These are phyloP conservation scores for Amphipyra tragopoginis DNA, from an alignment of 2,888 invertebrate genomes.

Conservation along the genomic window DNA sequence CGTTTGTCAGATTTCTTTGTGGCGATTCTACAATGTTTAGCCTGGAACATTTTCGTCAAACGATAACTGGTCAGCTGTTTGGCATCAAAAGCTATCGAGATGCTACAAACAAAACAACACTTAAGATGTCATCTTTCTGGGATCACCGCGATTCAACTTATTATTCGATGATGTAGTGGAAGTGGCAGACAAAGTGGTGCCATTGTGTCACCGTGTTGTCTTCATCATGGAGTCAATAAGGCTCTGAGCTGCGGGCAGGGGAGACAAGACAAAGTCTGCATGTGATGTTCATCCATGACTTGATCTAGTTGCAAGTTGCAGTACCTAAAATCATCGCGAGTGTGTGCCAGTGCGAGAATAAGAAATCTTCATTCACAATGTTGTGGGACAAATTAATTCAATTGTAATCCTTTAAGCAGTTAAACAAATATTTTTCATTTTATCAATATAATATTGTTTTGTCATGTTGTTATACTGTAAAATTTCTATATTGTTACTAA, in stretches of 20 bases:
- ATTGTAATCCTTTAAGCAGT: constrained; percentile 31
- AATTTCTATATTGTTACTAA: constrained; percentile 49
- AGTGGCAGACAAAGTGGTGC: constrained; percentile 33
- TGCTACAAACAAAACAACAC: constrained; percentile 33
- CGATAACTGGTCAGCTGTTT: constrained; percentile 32
- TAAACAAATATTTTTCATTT: constrained; percentile 18
- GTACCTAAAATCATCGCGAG: constrained; percentile 62
- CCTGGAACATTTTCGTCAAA: constrained; percentile 35
- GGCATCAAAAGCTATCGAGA: constrained; percentile 39
- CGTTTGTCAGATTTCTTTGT: constrained; percentile 36
- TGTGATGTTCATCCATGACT: constrained; percentile 52
- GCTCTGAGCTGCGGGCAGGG: constrained; percentile 43
- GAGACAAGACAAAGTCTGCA: constrained; percentile 47
- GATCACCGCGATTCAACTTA: constrained; percentile 36
- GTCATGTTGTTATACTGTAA: constrained; percentile 46
- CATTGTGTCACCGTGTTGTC: constrained; percentile 42
- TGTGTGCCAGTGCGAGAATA: constrained; percentile 61
- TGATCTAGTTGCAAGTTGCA: constrained; percentile 44
- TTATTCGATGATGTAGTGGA: constrained; percentile 46
- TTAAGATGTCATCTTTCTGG: constrained; percentile 44
- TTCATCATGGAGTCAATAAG: constrained; percentile 39
- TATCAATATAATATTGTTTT: constrained; percentile 28
- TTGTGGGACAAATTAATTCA: constrained; percentile 32
- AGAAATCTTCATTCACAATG: constrained; percentile 17
- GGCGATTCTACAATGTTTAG: constrained; percentile 25